phyloP scores from a whole-genome alignment of 2,113 vertebrate genomes.

The Sciurus niger region DNA sequence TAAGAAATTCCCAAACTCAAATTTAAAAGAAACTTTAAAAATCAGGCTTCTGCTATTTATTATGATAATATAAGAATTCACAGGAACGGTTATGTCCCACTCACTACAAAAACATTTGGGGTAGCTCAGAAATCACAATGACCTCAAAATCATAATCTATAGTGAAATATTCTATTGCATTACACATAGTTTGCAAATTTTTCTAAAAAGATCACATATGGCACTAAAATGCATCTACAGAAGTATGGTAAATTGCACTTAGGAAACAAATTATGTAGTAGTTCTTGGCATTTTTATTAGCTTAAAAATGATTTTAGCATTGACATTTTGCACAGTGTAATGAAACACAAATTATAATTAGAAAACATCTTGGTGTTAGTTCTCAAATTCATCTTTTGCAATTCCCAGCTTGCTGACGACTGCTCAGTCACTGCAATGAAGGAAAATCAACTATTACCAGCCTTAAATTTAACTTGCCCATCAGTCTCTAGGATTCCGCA shows the following conservation, averaged over 20 bases:
- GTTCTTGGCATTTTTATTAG: conserved; percentile 72
- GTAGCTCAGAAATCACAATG: conserved; percentile 23
- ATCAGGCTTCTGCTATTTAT: neutral
- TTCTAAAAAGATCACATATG: conserved; percentile 44
- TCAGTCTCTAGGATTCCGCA: neutral
- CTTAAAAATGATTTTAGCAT: conserved; percentile 71
- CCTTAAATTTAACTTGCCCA: neutral
- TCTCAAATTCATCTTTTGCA: neutral
- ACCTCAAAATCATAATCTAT: neutral
- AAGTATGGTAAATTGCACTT: neutral
- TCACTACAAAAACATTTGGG: neutral
- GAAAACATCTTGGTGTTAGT: conserved; percentile 50
- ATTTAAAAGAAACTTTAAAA: conserved; percentile 58
- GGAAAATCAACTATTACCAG: neutral
- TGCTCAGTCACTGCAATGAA: neutral
- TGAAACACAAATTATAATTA: conserved; percentile 73
- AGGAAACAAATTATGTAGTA: conserved; percentile 59
- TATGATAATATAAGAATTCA: conserved; percentile 13
- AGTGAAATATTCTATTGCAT: neutral
- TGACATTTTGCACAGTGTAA: neutral
- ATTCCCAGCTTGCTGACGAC: neutral
- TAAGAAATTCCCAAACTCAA: conserved; percentile 13
- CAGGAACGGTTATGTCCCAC: neutral
- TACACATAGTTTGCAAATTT: neutral
- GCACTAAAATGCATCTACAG: conserved; percentile 35